A percentile compares a stretch with the other conserved stretches of the same genome.
phyloP scores from a whole-genome alignment of 2,888 invertebrate genomes.

The Panzeria rudis region DNA sequence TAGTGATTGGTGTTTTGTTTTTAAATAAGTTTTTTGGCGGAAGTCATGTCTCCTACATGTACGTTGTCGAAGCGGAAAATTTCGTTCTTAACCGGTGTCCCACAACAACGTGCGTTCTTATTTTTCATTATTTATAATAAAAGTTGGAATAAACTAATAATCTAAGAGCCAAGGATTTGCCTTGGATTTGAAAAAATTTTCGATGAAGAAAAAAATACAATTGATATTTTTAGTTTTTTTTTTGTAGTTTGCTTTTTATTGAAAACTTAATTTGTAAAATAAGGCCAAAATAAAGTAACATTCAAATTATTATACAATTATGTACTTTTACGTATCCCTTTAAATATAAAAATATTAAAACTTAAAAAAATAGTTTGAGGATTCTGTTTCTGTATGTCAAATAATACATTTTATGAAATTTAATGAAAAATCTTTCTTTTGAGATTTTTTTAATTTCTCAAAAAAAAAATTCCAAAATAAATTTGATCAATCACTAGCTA shows the following conservation, averaged over 20 bases:
- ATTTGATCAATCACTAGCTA: no score
- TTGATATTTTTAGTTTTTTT: conserved; percentile 21
- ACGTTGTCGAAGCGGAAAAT: no score
- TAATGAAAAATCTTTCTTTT: no score
- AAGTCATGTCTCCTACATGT: no score
- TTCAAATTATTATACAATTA: conserved; percentile 5
- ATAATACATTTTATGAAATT: neutral
- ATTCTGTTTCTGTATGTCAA: neutral
- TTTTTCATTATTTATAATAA: no score
- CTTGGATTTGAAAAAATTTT: neutral
- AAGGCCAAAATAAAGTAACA: conserved; percentile 38
- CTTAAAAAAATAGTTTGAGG: neutral
- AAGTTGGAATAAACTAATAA: no score
- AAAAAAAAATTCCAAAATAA: neutral
- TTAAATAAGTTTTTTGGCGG: no score
- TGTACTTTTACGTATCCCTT: neutral
- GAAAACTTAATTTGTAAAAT: conserved; percentile 49
- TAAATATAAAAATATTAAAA: conserved; percentile 5
- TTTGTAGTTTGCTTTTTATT: conserved; percentile 63
- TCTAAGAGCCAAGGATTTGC: no score
- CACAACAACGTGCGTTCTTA: no score
- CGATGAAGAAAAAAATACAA: neutral
- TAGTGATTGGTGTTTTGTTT: no score
- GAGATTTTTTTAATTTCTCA: neutral
- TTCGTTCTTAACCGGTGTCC: no score